Base-by-base conservation (phyloP, 2,113 vertebrate species). In the Nannobrachium achirus region DNA sequence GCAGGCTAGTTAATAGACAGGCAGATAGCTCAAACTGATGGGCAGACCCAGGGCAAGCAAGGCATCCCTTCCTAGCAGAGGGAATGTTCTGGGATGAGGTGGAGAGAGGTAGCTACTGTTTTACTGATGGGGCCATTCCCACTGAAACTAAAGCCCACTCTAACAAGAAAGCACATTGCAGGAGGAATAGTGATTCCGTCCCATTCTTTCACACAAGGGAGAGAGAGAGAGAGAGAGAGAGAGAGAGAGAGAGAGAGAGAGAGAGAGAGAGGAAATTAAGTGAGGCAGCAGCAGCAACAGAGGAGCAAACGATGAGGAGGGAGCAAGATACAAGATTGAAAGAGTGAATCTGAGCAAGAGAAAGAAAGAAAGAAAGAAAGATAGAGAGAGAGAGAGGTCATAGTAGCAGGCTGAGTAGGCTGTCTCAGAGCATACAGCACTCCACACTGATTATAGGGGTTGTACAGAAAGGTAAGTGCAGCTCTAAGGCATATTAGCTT, bases 391-490 rank as follows among this genome's bases (percentile, higher is more conserved):
- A 48, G 13, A 63, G 10, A 39, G 61, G 15, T 41, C 16, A 45
- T 45, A 18, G 18, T 11, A 66, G 48, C 15, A 44, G 63, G 39
- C 16, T 57, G 10, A 51, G 38, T 13, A 40, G 38, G 51, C 40
- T 56, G 10, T 15, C n/a, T 46, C 11, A 3, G 0, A 63, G 61
- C 39, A 6, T 10, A 42, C 3, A 51, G 8, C 13, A 20, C 48
- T 79, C 9, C 18, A 25, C 13, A 73, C 44, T 68, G 10, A 59
- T 48, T n/a, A 58, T 11, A 60, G 51, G 18, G 51, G 19, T 9
- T 16, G 20, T n/a, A n/a, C 44, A 66, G 38, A 64, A 62, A 65
- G 7, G 9, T 49, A 64, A 52, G 50, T 56, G 46, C 13, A 58
- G 14, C 63, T 16, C 38, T 19, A 18, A 38, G 41, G 39, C 18